Evolutionary conservation across 2,797 vertebrate species (phyloP).

Genomic region (Myripristis murdjan): DNA sequence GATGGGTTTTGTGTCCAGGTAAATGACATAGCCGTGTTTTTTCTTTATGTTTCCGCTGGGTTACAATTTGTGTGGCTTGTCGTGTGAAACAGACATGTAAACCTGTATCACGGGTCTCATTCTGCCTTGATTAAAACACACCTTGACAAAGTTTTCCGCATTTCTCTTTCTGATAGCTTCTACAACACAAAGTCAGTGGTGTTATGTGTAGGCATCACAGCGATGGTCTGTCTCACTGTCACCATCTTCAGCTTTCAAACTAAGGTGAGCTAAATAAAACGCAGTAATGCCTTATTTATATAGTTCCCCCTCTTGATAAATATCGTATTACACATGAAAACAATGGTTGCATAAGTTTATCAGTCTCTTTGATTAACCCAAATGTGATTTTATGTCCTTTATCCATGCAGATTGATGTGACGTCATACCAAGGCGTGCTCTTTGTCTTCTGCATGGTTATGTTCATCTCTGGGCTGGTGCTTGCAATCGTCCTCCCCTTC

Average conservation of each 20-base stretch:
- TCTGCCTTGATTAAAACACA: neutral
- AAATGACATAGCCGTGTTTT: neutral
- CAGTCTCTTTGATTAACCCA: neutral
- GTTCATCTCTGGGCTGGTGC: conserved; percentile 89
- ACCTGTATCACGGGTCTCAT: neutral
- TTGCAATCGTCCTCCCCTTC: conserved; percentile 90
- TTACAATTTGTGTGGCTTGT: neutral
- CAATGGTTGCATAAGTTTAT: neutral
- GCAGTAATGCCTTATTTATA: neutral
- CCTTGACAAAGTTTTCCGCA: neutral
- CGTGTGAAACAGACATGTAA: neutral
- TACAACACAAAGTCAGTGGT: conserved; percentile 94
- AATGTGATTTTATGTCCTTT: conserved; percentile 26
- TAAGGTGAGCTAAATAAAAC: conserved; percentile 85
- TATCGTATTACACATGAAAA: neutral
- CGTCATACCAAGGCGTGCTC: conserved; percentile 91
- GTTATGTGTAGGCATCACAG: conserved; percentile 93
- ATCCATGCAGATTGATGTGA: conserved; percentile 90
- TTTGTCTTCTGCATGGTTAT: conserved; percentile 91
- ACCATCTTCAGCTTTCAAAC: conserved; percentile 95
- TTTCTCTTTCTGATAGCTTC: conserved; percentile 83
- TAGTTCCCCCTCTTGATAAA: neutral
- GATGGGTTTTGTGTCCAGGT: conserved; percentile 31
- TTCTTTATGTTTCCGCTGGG: neutral
- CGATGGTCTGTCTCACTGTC: conserved; percentile 91